Base-by-base conservation (phyloP, 1,140 invertebrate species). In the Ladona fulva region DNA sequence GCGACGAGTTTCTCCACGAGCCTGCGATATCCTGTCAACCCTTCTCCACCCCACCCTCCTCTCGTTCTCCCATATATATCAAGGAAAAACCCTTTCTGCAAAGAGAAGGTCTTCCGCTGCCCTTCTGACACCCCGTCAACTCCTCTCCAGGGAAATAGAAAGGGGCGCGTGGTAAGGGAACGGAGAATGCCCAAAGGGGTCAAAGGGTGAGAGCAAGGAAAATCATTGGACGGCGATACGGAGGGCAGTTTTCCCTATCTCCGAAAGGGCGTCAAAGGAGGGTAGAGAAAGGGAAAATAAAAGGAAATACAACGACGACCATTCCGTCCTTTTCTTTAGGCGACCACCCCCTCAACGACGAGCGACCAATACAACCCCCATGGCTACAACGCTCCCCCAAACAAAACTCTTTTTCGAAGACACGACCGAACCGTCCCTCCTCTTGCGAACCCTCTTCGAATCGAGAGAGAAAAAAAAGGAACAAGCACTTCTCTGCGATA, bases 271-370 rank as follows among this genome's bases (percentile, higher is more conserved):
- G 52, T 6, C 5, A 22, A 12, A 22, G 52, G 52, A 5, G 14
- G 52, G 52, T 66, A 66, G 52, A 66, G 52, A 66, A 66, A 66
- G 52, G 52, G 52, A 66, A 66, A 66, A 66, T 37, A 37, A 37
- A 37, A 37, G 29, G 29, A 37, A 66, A 66, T 66, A 66, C 29
- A 37, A 37, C 29, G 29, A 37, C 29, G 29, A 8, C 29, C 29
- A 8, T 37, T 37, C 3, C 8, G 29, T 37, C 29, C 29, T 37
- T 37, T 37, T 37, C 29, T 37, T 37, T 8, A 8, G 29, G 1
- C 29, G 29, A 37, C 29, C 29, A 37, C 29, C 29, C 29, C 29
- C 29, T 37, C 29, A 8, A 37, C 29, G 29, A 37, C 29, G 29
- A 37, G n/a, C 29, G 29, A 37, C 29, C 29, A 37, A 37, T 37